These are phyloP conservation scores for Oryzias dopingdopingensis DNA, from an alignment of 2,797 vertebrate species.

Conservation along the genomic window DNA sequence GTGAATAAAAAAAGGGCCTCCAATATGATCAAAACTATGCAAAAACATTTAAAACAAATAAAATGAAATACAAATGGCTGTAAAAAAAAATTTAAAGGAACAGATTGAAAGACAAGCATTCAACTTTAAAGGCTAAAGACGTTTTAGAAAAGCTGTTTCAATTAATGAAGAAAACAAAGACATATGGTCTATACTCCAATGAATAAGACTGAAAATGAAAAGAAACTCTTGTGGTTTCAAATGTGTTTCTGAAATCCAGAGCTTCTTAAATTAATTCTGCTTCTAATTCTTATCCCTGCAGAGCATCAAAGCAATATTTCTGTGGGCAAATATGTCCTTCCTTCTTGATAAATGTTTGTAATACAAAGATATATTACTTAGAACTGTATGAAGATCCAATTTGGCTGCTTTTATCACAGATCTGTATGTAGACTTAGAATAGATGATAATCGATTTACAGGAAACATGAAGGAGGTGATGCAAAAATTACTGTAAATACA, in stretches of 20 bases:
- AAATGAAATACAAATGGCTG: no score
- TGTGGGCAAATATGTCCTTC: slow-evolving; percentile 8
- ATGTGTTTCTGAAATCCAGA: slow-evolving; percentile 2
- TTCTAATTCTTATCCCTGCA: slow-evolving; percentile 24
- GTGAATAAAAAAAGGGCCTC: no score
- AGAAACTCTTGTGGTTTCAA: not conserved
- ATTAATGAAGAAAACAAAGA: not conserved
- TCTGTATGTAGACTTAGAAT: no score
- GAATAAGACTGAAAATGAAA: slow-evolving; percentile 9
- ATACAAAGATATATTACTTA: not conserved
- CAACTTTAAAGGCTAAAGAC: no score
- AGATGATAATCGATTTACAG: no score
- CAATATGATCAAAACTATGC: no score
- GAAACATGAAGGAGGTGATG: no score
- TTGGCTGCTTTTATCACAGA: no score
- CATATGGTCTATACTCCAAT: not conserved
- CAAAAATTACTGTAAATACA: no score
- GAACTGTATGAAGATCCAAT: not conserved
- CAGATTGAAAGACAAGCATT: no score
- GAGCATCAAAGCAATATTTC: slow-evolving; percentile 30
- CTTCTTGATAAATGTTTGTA: slow-evolving; percentile 9
- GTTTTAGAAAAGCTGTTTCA: slow-evolving; percentile 6
- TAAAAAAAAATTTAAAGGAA: no score
- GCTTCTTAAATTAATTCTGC: slow-evolving; percentile 7
- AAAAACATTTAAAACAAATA: no score